Evolutionary conservation across 1,140 invertebrate genomes (phyloP).

Genomic region (Physella acuta): DNA sequence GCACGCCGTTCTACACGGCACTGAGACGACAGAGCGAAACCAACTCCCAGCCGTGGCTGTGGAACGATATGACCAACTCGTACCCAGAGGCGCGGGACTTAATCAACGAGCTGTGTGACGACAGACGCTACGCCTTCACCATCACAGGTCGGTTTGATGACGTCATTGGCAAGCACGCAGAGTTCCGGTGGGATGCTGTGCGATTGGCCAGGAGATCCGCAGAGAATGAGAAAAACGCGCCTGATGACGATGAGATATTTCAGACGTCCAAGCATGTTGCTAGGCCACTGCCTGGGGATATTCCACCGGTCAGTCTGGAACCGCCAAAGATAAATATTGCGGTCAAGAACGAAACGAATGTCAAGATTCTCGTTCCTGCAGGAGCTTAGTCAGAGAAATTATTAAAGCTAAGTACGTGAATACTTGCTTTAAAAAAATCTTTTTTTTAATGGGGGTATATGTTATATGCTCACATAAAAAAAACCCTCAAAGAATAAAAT

Average conservation of each 20-base stretch:
- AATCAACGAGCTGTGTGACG: background rate
- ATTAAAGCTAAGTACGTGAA: too few relatives aligned
- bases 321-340: too few relatives aligned
- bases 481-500: too few relatives aligned
- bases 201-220: background rate
- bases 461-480: too few relatives aligned
- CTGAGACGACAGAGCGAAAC: conserved; percentile 7
- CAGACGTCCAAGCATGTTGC: background rate
- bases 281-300: background rate
- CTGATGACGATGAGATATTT: background rate
- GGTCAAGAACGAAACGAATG: too few relatives aligned
- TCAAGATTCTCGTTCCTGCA: too few relatives aligned
- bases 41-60: background rate
- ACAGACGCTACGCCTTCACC: background rate
- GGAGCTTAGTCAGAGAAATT: too few relatives aligned
- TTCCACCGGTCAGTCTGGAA: background rate
- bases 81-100: background rate
- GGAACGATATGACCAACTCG: background rate
- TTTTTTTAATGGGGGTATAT: too few relatives aligned
- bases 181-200: background rate
- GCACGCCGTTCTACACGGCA: too few relatives aligned
- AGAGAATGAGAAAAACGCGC: background rate
- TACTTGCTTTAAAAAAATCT: too few relatives aligned
- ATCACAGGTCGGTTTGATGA: too few relatives aligned
- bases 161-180: too few relatives aligned